Percentiles rank a stretch among this genome's conserved stretches.
These are phyloP conservation scores for Phenacoccus solenopsis DNA, from an alignment of 1,140 invertebrate species.

Conservation along the genomic window DNA sequence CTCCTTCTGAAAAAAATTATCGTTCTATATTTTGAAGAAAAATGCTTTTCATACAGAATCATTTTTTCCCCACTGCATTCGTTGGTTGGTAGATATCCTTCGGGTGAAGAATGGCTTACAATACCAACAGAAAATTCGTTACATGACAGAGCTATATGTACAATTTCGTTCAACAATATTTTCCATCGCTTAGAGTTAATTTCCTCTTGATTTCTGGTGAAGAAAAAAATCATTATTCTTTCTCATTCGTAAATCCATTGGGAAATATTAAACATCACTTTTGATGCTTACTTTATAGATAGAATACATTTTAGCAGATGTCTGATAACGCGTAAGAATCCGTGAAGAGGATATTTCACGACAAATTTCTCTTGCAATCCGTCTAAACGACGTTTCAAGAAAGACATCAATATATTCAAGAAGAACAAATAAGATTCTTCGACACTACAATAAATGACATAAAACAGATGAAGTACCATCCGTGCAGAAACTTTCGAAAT, in stretches of 20 bases:
- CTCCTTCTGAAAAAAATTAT: neutral
- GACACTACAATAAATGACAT: no score
- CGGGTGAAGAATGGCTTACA: neutral
- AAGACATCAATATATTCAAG: no score
- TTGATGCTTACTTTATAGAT: no score
- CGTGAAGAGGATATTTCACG: neutral
- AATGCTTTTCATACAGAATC: neutral
- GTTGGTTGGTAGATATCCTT: neutral
- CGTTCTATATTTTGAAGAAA: neutral
- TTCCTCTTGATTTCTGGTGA: neutral
- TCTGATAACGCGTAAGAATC: neutral
- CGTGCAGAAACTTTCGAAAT: no score
- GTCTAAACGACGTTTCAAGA: no score
- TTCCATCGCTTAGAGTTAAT: neutral
- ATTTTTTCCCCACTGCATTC: neutral
- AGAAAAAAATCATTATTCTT: no score
- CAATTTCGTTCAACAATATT: neutral
- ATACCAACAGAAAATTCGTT: neutral
- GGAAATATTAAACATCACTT: no score
- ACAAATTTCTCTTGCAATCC: no score
- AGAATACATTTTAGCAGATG: neutral
- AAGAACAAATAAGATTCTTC: no score
- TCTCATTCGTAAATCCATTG: no score
- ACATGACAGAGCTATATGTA: neutral
- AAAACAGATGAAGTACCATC: no score